phyloP scores from a whole-genome alignment of 2,888 invertebrate genomes.

The Thysanoteuthis rhombus region DNA sequence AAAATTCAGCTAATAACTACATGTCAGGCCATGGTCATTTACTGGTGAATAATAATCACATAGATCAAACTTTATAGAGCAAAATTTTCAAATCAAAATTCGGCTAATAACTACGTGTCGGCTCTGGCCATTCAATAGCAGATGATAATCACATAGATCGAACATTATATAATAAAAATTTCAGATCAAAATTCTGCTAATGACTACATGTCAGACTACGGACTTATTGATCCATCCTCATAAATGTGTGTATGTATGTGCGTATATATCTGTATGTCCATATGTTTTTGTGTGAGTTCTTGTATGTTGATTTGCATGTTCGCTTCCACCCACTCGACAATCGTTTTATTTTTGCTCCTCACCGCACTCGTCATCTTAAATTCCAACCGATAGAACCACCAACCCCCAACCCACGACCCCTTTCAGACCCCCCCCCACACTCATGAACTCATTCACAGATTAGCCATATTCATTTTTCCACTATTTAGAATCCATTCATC shows the following conservation, averaged over 20 bases:
- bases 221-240: background rate
- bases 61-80: too few relatives aligned
- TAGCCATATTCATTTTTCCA: slow-evolving; percentile 12
- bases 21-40: too few relatives aligned
- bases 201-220: too few relatives aligned
- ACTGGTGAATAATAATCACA: too few relatives aligned
- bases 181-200: background rate
- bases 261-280: background rate
- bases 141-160: background rate
- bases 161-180: background rate
- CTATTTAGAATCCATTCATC: slow-evolving; percentile 12
- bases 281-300: background rate
- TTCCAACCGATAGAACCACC: background rate
- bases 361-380: background rate
- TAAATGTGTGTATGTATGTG: background rate
- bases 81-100: too few relatives aligned
- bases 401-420: background rate
- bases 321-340: background rate
- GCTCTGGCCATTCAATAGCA: too few relatives aligned
- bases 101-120: too few relatives aligned
- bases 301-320: background rate
- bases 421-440: background rate
- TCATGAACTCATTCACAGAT: background rate
- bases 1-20: background rate
- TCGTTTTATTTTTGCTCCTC: background rate